Evolutionary conservation across 2,888 invertebrate species (phyloP).

Genomic region (Leptinotarsa peninsularis): DNA sequence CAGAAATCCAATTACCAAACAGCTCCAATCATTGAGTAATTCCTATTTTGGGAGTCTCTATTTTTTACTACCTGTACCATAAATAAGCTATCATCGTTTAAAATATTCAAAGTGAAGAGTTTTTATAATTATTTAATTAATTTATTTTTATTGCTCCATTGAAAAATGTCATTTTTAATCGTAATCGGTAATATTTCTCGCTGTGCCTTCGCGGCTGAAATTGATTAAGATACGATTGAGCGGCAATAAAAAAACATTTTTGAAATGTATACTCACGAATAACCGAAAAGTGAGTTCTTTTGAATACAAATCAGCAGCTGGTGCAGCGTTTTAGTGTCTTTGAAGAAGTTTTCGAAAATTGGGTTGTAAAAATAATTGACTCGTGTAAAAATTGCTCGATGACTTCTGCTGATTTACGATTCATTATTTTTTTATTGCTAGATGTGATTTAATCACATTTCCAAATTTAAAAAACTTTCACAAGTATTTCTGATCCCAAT

Average conservation of each 20-base stretch:
- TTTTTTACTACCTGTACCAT: slow-evolving; percentile 14
- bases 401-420: neutral
- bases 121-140: slow-evolving; percentile 12
- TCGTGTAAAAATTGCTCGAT: neutral
- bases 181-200: neutral
- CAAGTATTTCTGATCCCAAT: too few relatives aligned
- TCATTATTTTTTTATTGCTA: neutral
- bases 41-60: slow-evolving; percentile 4
- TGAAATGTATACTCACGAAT: neutral
- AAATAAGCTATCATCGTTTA: neutral
- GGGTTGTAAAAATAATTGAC: slow-evolving; percentile 1
- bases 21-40: neutral
- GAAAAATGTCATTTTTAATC: slow-evolving; percentile 14
- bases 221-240: neutral
- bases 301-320: neutral
- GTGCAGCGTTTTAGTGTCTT: neutral
- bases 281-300: neutral
- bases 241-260: slow-evolving; percentile 1
- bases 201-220: neutral
- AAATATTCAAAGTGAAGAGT: neutral
- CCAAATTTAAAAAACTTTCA: too few relatives aligned
- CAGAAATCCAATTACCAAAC: neutral
- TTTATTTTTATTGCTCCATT: slow-evolving; percentile 20
- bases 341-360: neutral
- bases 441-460: neutral